phyloP scores from a whole-genome alignment of 2,113 vertebrate species.

The Oxyruncus cristatus region DNA sequence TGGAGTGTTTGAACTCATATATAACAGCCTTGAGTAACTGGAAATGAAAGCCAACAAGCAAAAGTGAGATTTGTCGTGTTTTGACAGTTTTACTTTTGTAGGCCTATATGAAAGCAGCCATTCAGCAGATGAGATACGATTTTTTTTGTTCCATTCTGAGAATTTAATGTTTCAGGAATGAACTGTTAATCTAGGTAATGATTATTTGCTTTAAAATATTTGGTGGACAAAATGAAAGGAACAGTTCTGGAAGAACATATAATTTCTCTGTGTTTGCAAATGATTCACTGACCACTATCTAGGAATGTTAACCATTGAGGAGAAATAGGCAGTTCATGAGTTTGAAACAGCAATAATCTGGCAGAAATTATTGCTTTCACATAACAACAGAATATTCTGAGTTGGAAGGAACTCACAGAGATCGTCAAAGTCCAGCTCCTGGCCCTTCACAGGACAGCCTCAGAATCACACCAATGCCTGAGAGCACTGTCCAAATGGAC shows the following conservation, averaged over 20 bases:
- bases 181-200: not conserved
- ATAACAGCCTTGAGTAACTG: not conserved
- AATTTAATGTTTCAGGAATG: not conserved
- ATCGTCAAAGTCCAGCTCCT: not conserved
- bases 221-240: not conserved
- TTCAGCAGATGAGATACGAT: not conserved
- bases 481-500: not conserved
- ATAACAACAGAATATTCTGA: not conserved
- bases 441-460: not conserved
- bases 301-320: not conserved
- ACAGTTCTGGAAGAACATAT: not conserved
- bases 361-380: not conserved
- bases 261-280: not conserved
- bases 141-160: not conserved
- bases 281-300: not conserved
- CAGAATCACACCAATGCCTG: not conserved
- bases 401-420: not conserved
- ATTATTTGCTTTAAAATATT: not conserved
- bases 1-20: not conserved
- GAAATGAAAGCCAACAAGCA: not conserved
- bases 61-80: not conserved
- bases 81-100: not conserved
- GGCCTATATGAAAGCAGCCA: not conserved
- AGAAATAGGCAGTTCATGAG: not conserved
- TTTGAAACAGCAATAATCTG: not conserved